These are phyloP conservation scores for Discoglossus pictus DNA, from an alignment of 2,797 vertebrate species.

Conservation along the genomic window DNA sequence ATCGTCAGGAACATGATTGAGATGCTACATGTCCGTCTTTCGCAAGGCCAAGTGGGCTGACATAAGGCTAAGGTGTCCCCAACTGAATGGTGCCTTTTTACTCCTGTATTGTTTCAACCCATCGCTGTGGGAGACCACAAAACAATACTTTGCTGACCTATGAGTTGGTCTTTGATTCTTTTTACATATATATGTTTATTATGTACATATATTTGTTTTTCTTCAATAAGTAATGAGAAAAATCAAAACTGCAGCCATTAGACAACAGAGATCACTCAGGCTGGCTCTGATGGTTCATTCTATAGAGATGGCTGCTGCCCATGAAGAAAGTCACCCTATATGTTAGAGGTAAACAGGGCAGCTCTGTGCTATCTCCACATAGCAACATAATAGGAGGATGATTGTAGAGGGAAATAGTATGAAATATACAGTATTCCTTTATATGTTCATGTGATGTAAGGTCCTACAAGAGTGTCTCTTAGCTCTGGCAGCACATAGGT, in stretches of 20 bases:
- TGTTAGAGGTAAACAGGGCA: no score
- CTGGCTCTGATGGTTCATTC: slow-evolving; percentile 39
- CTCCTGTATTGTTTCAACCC: slow-evolving; percentile 11
- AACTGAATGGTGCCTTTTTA: slow-evolving; percentile 39
- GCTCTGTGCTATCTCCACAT: no score
- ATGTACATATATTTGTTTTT: slow-evolving; percentile 40
- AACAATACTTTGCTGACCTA: slow-evolving; percentile 21
- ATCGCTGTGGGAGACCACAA: slow-evolving; percentile 9
- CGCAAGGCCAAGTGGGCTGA: no score
- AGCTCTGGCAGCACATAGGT: no score
- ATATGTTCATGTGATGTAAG: no score
- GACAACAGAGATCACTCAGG: slow-evolving; percentile 26
- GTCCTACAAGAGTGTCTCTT: no score
- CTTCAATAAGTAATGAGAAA: slow-evolving; percentile 11
- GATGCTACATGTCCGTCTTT: no score
- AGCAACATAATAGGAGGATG: not conserved
- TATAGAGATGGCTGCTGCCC: not conserved
- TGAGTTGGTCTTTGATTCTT: slow-evolving; percentile 30
- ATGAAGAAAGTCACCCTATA: slow-evolving; percentile 7
- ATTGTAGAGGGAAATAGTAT: slow-evolving; percentile 8
- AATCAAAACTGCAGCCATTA: slow-evolving; percentile 12
- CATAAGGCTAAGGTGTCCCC: slow-evolving; percentile 1
- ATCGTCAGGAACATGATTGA: no score
- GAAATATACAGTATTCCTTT: slow-evolving; percentile 18
- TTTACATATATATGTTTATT: slow-evolving; percentile 43